Evolutionary conservation across 2,797 vertebrate genomes (phyloP).

Genomic region (Sebastes nivosus): DNA sequence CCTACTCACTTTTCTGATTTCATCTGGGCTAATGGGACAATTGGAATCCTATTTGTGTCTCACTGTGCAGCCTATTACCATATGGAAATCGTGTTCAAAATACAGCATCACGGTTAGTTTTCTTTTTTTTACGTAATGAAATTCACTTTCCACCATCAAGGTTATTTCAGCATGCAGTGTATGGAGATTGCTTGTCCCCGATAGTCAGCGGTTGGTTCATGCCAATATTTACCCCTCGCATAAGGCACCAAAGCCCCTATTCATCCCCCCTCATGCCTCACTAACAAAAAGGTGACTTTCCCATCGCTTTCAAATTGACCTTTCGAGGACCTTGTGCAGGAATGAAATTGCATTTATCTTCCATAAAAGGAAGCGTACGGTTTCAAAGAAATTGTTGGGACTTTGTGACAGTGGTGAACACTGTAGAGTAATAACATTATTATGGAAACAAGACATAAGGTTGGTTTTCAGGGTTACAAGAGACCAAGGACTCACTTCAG

Average conservation of each 20-base stretch:
- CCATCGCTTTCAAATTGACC: slow-evolving; percentile 64
- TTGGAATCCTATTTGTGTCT: slow-evolving; percentile 74
- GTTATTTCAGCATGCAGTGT: slow-evolving; percentile 59
- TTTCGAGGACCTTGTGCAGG: slow-evolving; percentile 63
- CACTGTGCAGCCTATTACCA: slow-evolving; percentile 71
- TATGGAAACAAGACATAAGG: slow-evolving; percentile 31
- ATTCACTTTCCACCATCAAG: slow-evolving; percentile 57
- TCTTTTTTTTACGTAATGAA: slow-evolving; percentile 52
- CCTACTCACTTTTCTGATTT: slow-evolving; percentile 56
- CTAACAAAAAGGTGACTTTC: slow-evolving; percentile 34
- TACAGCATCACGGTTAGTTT: slow-evolving; percentile 28
- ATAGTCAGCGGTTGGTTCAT: slow-evolving; percentile 47
- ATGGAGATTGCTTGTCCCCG: slow-evolving; percentile 65
- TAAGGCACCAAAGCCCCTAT: slow-evolving; percentile 16
- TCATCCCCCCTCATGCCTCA: slow-evolving; percentile 16
- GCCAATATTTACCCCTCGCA: slow-evolving; percentile 43
- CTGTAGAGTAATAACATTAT: slow-evolving; percentile 42
- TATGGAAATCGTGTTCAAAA: slow-evolving; percentile 72
- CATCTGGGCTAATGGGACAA: slow-evolving; percentile 70
- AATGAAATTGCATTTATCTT: slow-evolving; percentile 60
- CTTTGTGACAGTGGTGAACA: slow-evolving; percentile 14
- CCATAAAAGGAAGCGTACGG: slow-evolving; percentile 46
- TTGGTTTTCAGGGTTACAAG: slow-evolving; percentile 29
- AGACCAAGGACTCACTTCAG: neutral
- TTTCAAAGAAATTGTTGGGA: slow-evolving; percentile 41